Evolutionary conservation across 30 jellyfish, hydroid and myxozoan genomes (phyloP).

Genomic region (Morbakka virulenta): DNA sequence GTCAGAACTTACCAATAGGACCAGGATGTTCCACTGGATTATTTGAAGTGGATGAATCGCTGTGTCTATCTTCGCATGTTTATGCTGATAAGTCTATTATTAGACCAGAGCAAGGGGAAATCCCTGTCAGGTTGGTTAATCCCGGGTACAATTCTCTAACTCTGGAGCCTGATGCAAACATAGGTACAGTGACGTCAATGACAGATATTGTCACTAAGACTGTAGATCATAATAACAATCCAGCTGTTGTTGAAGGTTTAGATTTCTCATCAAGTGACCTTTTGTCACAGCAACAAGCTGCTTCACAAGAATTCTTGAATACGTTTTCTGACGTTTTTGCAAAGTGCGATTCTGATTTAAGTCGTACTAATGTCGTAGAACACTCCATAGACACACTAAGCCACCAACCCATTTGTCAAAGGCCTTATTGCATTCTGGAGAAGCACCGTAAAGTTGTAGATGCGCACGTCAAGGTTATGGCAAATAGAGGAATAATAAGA

Average conservation of each 20-base stretch:
- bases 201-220: not conserved
- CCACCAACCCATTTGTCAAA: not conserved
- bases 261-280: not conserved
- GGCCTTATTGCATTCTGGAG: constrained; percentile 32
- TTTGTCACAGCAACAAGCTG: constrained; percentile 5
- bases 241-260: constrained; percentile 4
- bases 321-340: constrained; percentile 20
- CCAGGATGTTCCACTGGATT: constrained; percentile 40
- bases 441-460: constrained; percentile 18
- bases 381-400: constrained; percentile 32
- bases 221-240: not conserved
- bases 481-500: constrained; percentile 8
- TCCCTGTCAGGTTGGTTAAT: not conserved
- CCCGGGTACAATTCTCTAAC: not conserved
- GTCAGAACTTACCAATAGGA: constrained; percentile 22
- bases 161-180: too few species aligned
- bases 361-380: constrained; percentile 11
- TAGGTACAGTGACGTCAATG: not conserved
- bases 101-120: not conserved
- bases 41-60: constrained; percentile 32
- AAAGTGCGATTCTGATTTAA: constrained; percentile 15
- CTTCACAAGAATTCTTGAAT: not conserved
- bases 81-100: constrained; percentile 39
- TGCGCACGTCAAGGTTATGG: constrained; percentile 18
- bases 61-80: constrained; percentile 28